Evolutionary conservation across 2,888 invertebrate genomes (phyloP), one percentile per base, ranked within the genome.

Genomic region (Octonoba sinensis): DNA sequence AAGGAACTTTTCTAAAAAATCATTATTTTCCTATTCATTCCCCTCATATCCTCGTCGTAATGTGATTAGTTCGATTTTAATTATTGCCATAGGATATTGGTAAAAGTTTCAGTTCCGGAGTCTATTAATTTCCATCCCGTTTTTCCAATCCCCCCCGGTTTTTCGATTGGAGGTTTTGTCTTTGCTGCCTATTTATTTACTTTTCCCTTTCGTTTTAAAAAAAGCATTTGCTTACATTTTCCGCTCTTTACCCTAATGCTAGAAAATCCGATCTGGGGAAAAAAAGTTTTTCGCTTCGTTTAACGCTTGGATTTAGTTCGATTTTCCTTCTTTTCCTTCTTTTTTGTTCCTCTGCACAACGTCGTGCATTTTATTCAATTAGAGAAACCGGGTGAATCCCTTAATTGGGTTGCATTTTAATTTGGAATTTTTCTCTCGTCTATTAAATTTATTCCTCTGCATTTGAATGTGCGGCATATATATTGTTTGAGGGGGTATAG

Each of bases 221-320:
- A 36, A 27, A 54, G n/a, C 24, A 27, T 54, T 66, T 47, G 27
- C 59, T 60, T 67, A 66, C 66, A 67, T 75, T 74, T 66, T 67
- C 49, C 75, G 75, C 67, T 67, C 59, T 75, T 75, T 67, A 75
- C 59, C 47, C 67, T 75, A 67, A 65, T 65, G 44, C 74, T 49
- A 20, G 49, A 67, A 36, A 66, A 67, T 77, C 56, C 18, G 36
- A 44, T 54, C 44, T 49, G 49, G 44, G 8, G 16, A 62, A 54
- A n/a, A 24, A 27, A 8, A 44, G 20, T 65, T 47, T 56, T 64
- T 65, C 44, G 36, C 36, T 36, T 36, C 36, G 36, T 36, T 36
- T 36, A 36, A 36, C 36, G 36, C 36, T 36, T 36, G 36, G 36
- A 36, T 36, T 36, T 36, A 36, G 36, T 36, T 36, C 36, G 36